Conservation (phyloP, 2,888 invertebrate genomes). For the Spicauda simplicius region DNA sequence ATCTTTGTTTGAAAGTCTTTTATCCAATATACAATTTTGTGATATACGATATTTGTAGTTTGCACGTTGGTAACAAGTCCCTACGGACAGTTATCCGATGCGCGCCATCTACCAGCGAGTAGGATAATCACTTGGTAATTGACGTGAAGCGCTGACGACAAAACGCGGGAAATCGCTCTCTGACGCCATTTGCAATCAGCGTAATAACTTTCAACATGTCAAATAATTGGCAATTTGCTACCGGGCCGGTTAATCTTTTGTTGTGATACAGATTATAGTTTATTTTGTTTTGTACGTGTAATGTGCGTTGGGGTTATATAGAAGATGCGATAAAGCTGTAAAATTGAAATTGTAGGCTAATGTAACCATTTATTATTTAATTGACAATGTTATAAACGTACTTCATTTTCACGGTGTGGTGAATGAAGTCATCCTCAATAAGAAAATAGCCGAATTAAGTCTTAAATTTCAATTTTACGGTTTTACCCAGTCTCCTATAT, state of each 20-base stretch:
- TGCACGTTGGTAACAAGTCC: conserved; percentile 54
- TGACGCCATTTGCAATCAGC: conserved; percentile 44
- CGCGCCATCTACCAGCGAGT: conserved; percentile 69
- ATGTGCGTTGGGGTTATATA: too few relatives aligned
- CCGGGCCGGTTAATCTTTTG: background rate
- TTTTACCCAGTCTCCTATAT: too few relatives aligned
- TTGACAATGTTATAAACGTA: too few relatives aligned
- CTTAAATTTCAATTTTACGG: too few relatives aligned
- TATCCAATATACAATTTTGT: background rate
- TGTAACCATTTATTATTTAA: too few relatives aligned
- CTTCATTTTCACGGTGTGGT: too few relatives aligned
- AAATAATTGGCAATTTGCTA: conserved; percentile 29
- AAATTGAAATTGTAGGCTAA: too few relatives aligned
- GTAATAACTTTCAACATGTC: conserved; percentile 29
- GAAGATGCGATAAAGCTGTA: too few relatives aligned
- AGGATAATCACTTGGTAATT: conserved; percentile 72
- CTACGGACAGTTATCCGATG: conserved; percentile 63
- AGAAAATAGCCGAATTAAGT: too few relatives aligned
- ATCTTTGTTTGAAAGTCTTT: background rate
- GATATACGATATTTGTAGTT: background rate
- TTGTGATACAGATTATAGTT: background rate
- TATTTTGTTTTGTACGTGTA: background rate
- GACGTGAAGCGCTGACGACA: conserved; percentile 62
- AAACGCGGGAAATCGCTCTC: conserved; percentile 56
- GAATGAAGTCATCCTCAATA: too few relatives aligned